These are phyloP conservation scores for Heliocidaris tuberculata DNA, from an alignment of 35 echinoderm and acorn worm genomes.

Conservation along the genomic window DNA sequence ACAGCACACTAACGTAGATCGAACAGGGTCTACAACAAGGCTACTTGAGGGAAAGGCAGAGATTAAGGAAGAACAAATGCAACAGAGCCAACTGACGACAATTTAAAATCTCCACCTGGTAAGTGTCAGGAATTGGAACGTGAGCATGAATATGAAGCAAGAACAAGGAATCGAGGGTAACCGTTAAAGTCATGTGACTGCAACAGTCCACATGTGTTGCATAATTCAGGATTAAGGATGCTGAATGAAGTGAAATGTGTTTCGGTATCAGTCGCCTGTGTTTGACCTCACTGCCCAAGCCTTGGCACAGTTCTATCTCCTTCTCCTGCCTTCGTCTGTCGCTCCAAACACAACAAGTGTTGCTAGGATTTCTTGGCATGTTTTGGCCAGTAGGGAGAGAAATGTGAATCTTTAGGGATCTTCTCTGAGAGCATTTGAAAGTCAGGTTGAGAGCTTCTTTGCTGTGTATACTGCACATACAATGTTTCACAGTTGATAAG, in stretches of 20 bases:
- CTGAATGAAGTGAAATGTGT: conserved; percentile 14
- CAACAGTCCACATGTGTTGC: neutral
- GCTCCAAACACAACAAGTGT: neutral
- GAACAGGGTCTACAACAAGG: neutral
- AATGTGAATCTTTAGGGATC: neutral
- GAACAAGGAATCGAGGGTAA: neutral
- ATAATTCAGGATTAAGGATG: conserved; percentile 30
- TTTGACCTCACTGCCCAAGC: neutral
- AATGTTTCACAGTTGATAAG: too few relatives aligned
- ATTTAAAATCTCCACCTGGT: neutral
- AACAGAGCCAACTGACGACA: neutral
- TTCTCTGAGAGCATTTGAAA: neutral
- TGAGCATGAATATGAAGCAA: neutral
- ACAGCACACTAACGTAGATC: neutral
- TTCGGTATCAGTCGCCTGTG: neutral
- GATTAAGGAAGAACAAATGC: conserved; percentile 25
- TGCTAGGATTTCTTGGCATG: conserved; percentile 9
- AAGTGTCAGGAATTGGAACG: neutral
- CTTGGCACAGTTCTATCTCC: neutral
- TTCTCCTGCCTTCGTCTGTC: neutral
- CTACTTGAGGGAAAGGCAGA: neutral
- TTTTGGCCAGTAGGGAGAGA: neutral
- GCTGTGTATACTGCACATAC: too few relatives aligned
- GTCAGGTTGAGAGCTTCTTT: neutral
- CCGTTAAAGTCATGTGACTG: neutral